These are phyloP conservation scores for Gadopsis bispinosus DNA, from an alignment of 2,797 vertebrate species.

Conservation along the genomic window DNA sequence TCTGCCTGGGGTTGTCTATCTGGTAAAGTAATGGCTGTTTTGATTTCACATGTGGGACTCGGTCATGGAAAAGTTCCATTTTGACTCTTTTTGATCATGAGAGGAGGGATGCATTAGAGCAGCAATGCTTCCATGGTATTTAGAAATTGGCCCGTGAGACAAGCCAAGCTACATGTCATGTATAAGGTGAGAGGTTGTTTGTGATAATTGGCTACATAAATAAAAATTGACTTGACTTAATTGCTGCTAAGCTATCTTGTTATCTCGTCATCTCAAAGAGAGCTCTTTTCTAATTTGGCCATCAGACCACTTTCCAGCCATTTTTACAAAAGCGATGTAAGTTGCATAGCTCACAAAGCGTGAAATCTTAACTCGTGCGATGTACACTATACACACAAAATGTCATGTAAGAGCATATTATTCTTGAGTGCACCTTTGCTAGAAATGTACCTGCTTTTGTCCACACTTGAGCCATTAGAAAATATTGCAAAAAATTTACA, in stretches of 20 bases:
- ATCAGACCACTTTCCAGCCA: neutral
- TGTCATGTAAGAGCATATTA: neutral
- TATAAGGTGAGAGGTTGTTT: slow-evolving; percentile 10
- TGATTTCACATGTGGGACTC: neutral
- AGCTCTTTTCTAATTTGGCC: neutral
- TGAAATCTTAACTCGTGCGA: neutral
- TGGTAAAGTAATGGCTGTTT: neutral
- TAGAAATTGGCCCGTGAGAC: neutral
- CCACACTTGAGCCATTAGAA: neutral
- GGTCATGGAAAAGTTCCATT: neutral
- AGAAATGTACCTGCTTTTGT: neutral
- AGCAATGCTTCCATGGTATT: neutral
- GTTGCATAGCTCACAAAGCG: neutral
- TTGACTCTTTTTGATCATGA: neutral
- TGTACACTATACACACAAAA: neutral
- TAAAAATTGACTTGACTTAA: no score
- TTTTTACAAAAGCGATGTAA: neutral
- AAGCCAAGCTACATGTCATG: neutral
- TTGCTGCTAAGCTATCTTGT: neutral
- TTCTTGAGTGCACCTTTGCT: neutral
- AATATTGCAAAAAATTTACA: neutral
- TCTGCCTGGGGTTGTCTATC: neutral
- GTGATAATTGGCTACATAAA: no score
- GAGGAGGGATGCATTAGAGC: neutral
- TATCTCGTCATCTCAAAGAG: slow-evolving; percentile 1